A percentile compares a stretch with the other conserved stretches of the same genome.
phyloP scores from a whole-genome alignment of 2,888 invertebrate genomes.

The Yponomeuta evonymella region DNA sequence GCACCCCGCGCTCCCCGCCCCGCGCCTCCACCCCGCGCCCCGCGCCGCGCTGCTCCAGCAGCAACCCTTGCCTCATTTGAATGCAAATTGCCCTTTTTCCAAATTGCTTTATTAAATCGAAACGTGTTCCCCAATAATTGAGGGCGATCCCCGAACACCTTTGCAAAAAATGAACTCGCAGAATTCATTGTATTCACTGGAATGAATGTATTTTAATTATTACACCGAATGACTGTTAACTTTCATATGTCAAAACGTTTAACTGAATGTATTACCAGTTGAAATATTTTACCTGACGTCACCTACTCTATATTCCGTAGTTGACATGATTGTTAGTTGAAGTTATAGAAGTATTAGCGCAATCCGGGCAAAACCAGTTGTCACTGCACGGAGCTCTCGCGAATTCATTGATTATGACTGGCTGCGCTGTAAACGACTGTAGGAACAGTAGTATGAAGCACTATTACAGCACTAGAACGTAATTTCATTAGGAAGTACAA shows the following conservation, averaged over 20 bases:
- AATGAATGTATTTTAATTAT: background rate
- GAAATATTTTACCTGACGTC: background rate
- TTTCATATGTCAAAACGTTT: conserved; percentile 25
- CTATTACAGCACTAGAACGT: too few species aligned
- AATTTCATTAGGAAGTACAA: too few species aligned
- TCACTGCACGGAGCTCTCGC: too few species aligned
- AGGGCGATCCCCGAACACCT: conserved; percentile 19
- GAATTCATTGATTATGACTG: too few species aligned
- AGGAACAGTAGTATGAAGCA: too few species aligned
- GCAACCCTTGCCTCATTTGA: conserved; percentile 56
- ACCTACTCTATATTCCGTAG: background rate
- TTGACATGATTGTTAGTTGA: too few species aligned
- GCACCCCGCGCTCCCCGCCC: conserved; percentile 12
- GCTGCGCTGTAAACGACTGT: too few species aligned
- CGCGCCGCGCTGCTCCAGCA: background rate
- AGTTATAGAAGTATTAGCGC: too few species aligned
- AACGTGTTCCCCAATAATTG: conserved; percentile 66
- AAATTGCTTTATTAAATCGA: conserved; percentile 71
- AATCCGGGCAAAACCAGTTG: too few species aligned
- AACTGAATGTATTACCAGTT: background rate
- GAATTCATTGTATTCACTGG: background rate
- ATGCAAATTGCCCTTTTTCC: conserved; percentile 66
- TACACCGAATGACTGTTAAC: background rate
- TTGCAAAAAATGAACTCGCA: conserved; percentile 10
- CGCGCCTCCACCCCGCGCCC: background rate